Evolutionary conservation across 1,140 invertebrate genomes (phyloP).

Genomic region (Ceratina australensis): DNA sequence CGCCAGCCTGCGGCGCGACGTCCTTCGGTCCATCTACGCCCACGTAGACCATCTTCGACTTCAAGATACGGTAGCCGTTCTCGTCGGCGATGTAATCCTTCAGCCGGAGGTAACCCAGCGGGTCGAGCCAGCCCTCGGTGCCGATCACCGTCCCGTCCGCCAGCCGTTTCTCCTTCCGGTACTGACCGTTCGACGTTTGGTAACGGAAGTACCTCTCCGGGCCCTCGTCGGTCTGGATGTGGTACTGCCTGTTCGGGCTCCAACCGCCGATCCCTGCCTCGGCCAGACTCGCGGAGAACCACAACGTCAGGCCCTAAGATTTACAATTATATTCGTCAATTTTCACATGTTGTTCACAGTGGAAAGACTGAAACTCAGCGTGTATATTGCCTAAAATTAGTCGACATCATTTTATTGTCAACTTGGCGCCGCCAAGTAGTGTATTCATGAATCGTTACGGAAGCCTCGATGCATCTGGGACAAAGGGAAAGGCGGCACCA

Average conservation of each 20-base stretch:
- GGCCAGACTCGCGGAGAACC: constrained; percentile 71
- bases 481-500: too few species aligned
- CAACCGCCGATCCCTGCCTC: constrained; percentile 80
- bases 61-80: constrained; percentile 82
- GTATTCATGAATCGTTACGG: too few species aligned
- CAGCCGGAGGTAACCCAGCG: constrained; percentile 88
- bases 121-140: constrained; percentile 86
- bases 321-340: too few species aligned
- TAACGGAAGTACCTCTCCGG: constrained; percentile 91
- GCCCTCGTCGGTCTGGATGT: constrained; percentile 95
- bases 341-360: too few species aligned
- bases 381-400: too few species aligned
- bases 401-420: too few species aligned
- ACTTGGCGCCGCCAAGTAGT: too few species aligned
- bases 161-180: constrained; percentile 91
- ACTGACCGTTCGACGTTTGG: constrained; percentile 93
- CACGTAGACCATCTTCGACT: constrained; percentile 88
- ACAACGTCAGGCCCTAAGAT: constrained; percentile 72
- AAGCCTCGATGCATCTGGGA: too few species aligned
- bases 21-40: too few species aligned
- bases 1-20: constrained; percentile 83
- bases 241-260: constrained; percentile 87
- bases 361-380: too few species aligned
- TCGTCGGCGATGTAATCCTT: constrained; percentile 93
- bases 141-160: constrained; percentile 90